Conservation (phyloP, 2,888 invertebrate genomes). For the Portevinia maculata region DNA sequence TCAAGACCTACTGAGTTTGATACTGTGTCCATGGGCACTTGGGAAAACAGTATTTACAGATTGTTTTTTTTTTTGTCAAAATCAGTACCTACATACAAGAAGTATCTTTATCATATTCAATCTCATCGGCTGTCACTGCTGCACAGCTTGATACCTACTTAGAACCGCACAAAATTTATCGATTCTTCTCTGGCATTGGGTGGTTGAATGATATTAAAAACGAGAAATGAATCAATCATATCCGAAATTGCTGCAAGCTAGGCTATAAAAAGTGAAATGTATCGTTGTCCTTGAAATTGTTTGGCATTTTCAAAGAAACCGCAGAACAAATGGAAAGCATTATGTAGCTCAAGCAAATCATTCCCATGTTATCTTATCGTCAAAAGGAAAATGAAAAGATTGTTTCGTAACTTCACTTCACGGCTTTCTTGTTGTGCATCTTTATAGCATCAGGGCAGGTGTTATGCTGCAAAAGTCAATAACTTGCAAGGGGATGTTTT, state of each 20-base stretch:
- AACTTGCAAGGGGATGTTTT: conserved; percentile 32
- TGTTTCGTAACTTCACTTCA: conserved; percentile 53
- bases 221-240: conserved; percentile 28
- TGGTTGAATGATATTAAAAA: neutral
- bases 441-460: conserved; percentile 31
- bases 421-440: conserved; percentile 47
- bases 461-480: conserved; percentile 8
- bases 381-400: conserved; percentile 46
- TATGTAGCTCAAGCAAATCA: conserved; percentile 16
- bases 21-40: too few relatives aligned
- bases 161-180: conserved; percentile 55
- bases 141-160: conserved; percentile 54
- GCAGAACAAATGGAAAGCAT: too few relatives aligned
- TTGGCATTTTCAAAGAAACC: conserved; percentile 6
- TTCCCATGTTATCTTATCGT: conserved; percentile 56
- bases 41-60: too few relatives aligned
- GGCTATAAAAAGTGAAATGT: conserved; percentile 36
- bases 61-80: too few relatives aligned
- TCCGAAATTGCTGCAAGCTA: conserved; percentile 28
- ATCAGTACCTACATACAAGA: too few relatives aligned
- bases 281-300: conserved; percentile 21
- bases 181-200: conserved; percentile 8
- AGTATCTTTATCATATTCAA: conserved; percentile 4
- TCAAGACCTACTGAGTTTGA: too few relatives aligned
- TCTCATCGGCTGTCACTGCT: conserved; percentile 13